These are phyloP conservation scores for Chiloscyllium punctatum DNA, from an alignment of 2,797 vertebrate genomes.

Conservation along the genomic window DNA sequence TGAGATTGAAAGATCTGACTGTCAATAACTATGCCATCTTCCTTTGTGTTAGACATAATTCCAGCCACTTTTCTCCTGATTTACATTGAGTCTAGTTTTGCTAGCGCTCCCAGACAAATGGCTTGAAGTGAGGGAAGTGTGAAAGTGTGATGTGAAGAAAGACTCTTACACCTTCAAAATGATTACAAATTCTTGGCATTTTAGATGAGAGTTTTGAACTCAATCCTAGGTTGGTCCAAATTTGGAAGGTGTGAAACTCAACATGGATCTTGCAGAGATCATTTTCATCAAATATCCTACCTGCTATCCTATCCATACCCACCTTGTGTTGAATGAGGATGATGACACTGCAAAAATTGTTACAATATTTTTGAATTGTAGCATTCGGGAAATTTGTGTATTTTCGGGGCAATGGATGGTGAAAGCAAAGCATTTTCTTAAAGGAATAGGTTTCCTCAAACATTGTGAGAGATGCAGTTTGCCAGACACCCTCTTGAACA, in stretches of 20 bases:
- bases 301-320: background rate
- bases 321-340: background rate
- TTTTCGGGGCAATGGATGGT: background rate
- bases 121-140: too few species aligned
- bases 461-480: background rate
- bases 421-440: background rate
- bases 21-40: too few species aligned
- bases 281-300: background rate
- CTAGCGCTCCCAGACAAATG: too few species aligned
- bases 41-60: too few species aligned
- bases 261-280: background rate
- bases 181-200: background rate
- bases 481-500: background rate
- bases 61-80: too few species aligned
- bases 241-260: background rate
- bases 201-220: background rate
- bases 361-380: background rate
- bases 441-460: background rate
- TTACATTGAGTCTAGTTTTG: too few species aligned
- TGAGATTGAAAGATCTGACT: too few species aligned
- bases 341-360: background rate
- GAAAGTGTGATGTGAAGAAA: too few species aligned
- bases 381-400: background rate
- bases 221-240: background rate
- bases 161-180: background rate